A percentile compares a stretch with the other conserved stretches of the same genome.
These are phyloP conservation scores for Oligia latruncula DNA, from an alignment of 2,888 invertebrate genomes.

Conservation along the genomic window DNA sequence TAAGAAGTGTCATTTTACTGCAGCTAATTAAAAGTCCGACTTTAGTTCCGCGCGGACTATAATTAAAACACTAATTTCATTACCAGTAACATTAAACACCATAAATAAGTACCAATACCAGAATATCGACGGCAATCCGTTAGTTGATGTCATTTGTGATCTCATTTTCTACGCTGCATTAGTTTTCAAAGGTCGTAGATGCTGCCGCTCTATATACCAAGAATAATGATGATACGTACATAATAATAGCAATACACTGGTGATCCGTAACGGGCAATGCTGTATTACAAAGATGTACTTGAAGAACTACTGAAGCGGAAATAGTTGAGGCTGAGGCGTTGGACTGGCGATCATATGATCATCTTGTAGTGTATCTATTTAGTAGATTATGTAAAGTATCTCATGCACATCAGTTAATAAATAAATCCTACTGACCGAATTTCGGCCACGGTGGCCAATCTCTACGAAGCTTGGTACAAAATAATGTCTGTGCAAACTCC, in stretches of 20 bases:
- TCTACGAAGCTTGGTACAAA: background rate
- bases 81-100: slow-evolving; percentile 11
- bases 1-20: too few relatives aligned
- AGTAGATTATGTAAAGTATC: background rate
- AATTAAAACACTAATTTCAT: background rate
- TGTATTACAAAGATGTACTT: slow-evolving; percentile 25
- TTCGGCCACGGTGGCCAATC: background rate
- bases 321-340: background rate
- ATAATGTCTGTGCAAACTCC: too few relatives aligned
- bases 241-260: slow-evolving; percentile 21
- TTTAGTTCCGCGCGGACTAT: too few relatives aligned
- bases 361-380: background rate
- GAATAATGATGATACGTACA: slow-evolving; percentile 41
- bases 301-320: slow-evolving; percentile 33
- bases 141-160: slow-evolving; percentile 59
- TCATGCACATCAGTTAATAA: background rate
- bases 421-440: background rate
- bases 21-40: too few relatives aligned
- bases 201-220: slow-evolving; percentile 16
- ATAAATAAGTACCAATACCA: background rate
- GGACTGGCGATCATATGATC: background rate
- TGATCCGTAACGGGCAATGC: slow-evolving; percentile 36
- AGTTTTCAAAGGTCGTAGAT: slow-evolving; percentile 45
- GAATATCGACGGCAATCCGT: slow-evolving; percentile 12
- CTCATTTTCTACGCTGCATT: slow-evolving; percentile 62